Evolutionary conservation across 1,140 invertebrate species (phyloP).

Genomic region (Lerema accius): DNA sequence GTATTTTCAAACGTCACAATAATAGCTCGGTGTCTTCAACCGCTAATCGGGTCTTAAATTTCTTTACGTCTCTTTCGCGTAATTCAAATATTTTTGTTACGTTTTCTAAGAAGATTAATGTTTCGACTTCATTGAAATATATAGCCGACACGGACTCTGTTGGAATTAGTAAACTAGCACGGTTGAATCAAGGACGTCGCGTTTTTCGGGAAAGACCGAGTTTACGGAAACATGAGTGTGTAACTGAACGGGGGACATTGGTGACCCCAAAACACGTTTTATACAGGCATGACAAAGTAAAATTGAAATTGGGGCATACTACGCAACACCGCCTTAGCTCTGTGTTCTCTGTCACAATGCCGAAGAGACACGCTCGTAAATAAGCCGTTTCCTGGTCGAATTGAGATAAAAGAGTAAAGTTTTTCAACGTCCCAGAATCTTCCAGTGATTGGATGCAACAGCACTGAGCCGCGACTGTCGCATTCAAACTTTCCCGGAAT

Average conservation of each 20-base stretch:
- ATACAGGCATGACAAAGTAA: constrained; percentile 52
- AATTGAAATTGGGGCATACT: constrained; percentile 48
- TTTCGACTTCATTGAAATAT: constrained; percentile 41
- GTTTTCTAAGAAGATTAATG: constrained; percentile 54
- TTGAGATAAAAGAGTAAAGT: constrained; percentile 58
- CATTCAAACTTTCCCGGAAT: constrained; percentile 41
- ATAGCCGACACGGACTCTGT: constrained; percentile 32
- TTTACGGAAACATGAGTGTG: constrained; percentile 25
- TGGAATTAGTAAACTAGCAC: constrained; percentile 37
- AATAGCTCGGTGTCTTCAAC: constrained; percentile 75
- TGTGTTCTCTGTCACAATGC: constrained; percentile 48
- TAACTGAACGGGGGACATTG: constrained; percentile 37
- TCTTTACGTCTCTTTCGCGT: constrained; percentile 45
- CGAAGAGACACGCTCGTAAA: constrained; percentile 49
- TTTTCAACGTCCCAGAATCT: constrained; percentile 51
- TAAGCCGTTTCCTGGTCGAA: constrained; percentile 57
- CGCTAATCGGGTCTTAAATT: constrained; percentile 68
- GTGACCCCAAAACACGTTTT: constrained; percentile 48
- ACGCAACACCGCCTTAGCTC: constrained; percentile 34
- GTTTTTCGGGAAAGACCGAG: constrained; percentile 46
- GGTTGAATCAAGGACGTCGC: constrained; percentile 63
- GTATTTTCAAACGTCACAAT: constrained; percentile 68
- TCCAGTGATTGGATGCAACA: constrained; percentile 45
- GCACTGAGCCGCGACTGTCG: constrained; percentile 18
- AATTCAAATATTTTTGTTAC: constrained; percentile 45